phyloP scores from a whole-genome alignment of 2,113 vertebrate species.

The Misgurnus mizolepis region DNA sequence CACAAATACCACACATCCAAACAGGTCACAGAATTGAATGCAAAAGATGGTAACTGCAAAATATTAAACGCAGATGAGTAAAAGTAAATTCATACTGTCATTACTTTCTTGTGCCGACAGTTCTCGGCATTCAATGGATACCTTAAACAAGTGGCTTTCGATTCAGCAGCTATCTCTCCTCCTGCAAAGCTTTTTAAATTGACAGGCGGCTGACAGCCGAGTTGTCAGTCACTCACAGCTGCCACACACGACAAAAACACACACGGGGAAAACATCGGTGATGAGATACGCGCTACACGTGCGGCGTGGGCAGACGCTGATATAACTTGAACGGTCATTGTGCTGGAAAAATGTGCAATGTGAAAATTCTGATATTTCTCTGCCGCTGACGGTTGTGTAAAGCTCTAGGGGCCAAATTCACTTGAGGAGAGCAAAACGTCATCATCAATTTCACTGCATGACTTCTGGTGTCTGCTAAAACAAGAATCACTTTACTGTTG shows the following conservation, averaged over 20 bases:
- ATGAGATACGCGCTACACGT: not conserved
- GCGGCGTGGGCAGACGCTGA: not conserved
- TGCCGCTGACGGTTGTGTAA: not conserved
- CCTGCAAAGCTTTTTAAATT: conserved; percentile 20
- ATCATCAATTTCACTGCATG: not conserved
- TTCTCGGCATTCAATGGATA: conserved; percentile 1
- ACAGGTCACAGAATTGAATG: too few species aligned
- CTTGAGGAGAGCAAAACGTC: not conserved
- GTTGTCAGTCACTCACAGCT: conserved; percentile 19
- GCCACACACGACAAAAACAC: not conserved
- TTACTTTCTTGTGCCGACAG: not conserved
- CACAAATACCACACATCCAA: too few species aligned
- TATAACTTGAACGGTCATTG: conserved; percentile 20
- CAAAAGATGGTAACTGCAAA: too few species aligned
- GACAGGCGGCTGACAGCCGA: conserved; percentile 28
- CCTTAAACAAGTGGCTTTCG: not conserved
- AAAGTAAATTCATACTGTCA: not conserved
- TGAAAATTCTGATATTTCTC: conserved; percentile 9
- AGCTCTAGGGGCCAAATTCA: not conserved
- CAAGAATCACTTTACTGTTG: not conserved
- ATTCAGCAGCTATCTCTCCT: conserved; percentile 22
- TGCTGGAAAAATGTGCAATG: not conserved
- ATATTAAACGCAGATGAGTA: too few species aligned
- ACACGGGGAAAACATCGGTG: conserved; percentile 7
- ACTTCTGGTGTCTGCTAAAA: not conserved